Base-by-base conservation (phyloP, 1,140 invertebrate species). In the Chrysopa pallens region DNA sequence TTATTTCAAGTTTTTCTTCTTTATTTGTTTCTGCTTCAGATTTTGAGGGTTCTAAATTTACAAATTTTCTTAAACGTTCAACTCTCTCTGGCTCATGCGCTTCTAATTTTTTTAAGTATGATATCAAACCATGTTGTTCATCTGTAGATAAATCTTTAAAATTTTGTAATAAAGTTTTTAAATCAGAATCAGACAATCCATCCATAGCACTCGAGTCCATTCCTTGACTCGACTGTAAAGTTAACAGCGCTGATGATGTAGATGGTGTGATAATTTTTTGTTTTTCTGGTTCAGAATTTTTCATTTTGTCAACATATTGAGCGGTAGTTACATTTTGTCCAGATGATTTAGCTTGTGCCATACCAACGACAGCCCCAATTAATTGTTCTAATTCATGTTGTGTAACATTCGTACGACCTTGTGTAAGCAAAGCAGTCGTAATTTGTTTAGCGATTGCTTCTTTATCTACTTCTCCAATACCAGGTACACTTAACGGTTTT, bases 51-150 rank as follows among this genome's bases (percentile, higher is more conserved):
- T 66, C 66, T 6, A 77, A 52, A 50, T 77, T 73, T 1, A 81
- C 74, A 50, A 68, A 80, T 46, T 72, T 70, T 38, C 76, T 58
- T 27, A 85, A 59, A 36, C 74, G 71, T 50, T 83, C 79, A 0
- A 86, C 81, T 23, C 78, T 68, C 6, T 67, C 58, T 0, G 80
- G 77, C 53, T 84, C 76, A 9, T 68, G 70, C 0, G 70, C 69
- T 56, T 85, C 81, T 29, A 85, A 52, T 52, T 84, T 83, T 51
- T 82, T 83, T 35, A 87, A 52, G 52, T 83, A 83, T 5, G 73
- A 73, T 6, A 86, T 84, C 0, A 87, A 61, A 44, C 76, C 75
- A 43, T 84, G 76, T 48, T 87, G 83, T 53, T 86, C 81, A 40
- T 83, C 78, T 3, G 70, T 71, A 0, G 73, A 76, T 1, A 87